Conservation (phyloP, 2,113 vertebrate species). For the Syngnathus scovelli region DNA sequence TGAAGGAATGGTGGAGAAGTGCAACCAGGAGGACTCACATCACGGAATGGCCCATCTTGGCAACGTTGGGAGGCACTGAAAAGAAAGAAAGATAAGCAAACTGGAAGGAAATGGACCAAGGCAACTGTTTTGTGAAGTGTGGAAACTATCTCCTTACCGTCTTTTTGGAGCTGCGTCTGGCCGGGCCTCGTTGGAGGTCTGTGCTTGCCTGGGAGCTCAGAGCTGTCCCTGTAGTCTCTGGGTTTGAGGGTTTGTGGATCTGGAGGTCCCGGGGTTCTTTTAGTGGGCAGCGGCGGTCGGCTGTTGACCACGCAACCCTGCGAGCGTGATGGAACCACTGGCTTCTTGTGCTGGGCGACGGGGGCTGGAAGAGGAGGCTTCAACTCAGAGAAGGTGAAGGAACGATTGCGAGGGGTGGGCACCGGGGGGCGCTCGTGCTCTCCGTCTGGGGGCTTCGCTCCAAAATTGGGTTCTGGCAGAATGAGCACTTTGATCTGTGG, state of each 20-base stretch:
- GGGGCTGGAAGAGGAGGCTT: constrained; percentile 52
- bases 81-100: constrained; percentile 10
- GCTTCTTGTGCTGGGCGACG: constrained; percentile 69
- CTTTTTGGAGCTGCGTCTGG: constrained; percentile 47
- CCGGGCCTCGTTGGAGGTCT: constrained; percentile 62
- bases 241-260: constrained; percentile 73
- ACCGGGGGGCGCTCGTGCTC: constrained; percentile 69
- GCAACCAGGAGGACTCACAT: constrained; percentile 50
- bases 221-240: constrained; percentile 82
- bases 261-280: constrained; percentile 69
- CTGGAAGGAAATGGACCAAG: not conserved
- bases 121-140: not conserved
- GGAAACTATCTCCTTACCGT: constrained; percentile 39
- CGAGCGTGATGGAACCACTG: constrained; percentile 75
- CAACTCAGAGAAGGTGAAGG: constrained; percentile 79
- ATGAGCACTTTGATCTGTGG: constrained; percentile 68
- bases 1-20: not conserved
- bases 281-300: constrained; percentile 81
- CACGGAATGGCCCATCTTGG: constrained; percentile 56
- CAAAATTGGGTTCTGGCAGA: constrained; percentile 51
- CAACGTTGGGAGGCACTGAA: constrained; percentile 57
- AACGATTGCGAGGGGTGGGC: constrained; percentile 76
- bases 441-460: constrained; percentile 68
- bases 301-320: constrained; percentile 67
- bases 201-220: constrained; percentile 70